These are phyloP conservation scores for Alentia gelatinosa DNA, from an alignment of 2,888 invertebrate species.

Conservation along the genomic window DNA sequence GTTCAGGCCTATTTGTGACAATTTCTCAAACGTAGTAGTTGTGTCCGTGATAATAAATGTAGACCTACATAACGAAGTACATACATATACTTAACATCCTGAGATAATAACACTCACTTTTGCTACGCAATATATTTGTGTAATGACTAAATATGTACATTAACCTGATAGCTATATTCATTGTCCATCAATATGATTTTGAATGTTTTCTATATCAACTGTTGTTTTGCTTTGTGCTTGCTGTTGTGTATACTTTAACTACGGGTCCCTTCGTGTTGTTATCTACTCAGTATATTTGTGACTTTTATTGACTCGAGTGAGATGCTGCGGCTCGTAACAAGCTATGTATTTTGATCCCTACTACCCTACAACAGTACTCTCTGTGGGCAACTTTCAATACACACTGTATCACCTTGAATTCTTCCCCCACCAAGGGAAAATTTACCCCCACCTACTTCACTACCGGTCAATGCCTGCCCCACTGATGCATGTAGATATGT, in stretches of 20 bases:
- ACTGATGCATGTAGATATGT: neutral
- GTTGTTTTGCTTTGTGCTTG: neutral
- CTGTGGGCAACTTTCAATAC: slow-evolving; percentile 20
- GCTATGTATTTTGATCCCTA: slow-evolving; percentile 14
- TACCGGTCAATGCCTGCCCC: neutral
- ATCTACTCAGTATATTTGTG: neutral
- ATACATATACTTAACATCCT: no score
- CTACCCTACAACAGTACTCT: neutral
- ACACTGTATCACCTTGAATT: neutral
- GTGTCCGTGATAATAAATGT: no score
- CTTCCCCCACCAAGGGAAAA: neutral
- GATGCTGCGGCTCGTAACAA: neutral
- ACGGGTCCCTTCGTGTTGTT: neutral
- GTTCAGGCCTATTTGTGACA: no score
- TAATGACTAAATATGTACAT: no score
- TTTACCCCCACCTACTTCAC: neutral
- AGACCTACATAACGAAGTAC: no score
- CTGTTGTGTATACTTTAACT: neutral
- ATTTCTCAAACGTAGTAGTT: no score
- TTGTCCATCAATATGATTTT: neutral
- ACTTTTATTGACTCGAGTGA: neutral
- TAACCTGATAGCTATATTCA: neutral
- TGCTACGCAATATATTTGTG: no score
- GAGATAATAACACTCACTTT: no score
- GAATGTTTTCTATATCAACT: neutral